phyloP scores from a whole-genome alignment of 2,888 invertebrate genomes.

The Parthenolecanium corni region DNA sequence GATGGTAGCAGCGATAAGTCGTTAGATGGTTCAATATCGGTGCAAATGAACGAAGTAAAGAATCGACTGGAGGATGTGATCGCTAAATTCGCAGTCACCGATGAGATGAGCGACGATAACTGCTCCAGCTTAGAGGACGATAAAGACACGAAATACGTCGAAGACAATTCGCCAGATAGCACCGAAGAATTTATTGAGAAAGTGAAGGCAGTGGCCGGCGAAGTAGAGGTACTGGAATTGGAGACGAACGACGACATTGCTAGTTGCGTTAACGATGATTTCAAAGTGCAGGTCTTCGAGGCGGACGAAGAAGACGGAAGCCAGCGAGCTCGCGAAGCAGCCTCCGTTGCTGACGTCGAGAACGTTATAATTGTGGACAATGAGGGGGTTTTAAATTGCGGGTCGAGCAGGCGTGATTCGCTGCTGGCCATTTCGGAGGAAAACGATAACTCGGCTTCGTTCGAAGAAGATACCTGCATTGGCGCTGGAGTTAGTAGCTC shows the following conservation, averaged over 20 bases:
- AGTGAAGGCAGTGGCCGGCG: neutral
- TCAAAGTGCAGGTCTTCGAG: neutral
- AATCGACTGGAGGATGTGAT: slow-evolving; percentile 33
- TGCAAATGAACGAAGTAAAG: slow-evolving; percentile 34
- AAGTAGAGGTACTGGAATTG: neutral
- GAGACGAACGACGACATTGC: neutral
- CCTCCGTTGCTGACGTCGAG: neutral
- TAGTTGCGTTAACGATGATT: neutral
- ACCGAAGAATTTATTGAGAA: too few relatives aligned
- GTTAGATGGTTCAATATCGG: slow-evolving; percentile 23
- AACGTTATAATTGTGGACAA: neutral
- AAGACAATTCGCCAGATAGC: slow-evolving; percentile 26
- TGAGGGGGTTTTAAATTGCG: neutral
- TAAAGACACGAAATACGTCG: slow-evolving; percentile 24
- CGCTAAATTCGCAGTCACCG: slow-evolving; percentile 18
- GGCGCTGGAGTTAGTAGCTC: neutral
- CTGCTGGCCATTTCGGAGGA: slow-evolving; percentile 10
- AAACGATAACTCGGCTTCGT: slow-evolving; percentile 7
- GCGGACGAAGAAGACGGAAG: neutral
- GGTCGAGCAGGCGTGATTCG: slow-evolving; percentile 5
- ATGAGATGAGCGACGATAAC: slow-evolving; percentile 12
- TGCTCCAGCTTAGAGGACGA: slow-evolving; percentile 17
- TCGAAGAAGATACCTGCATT: slow-evolving; percentile 13
- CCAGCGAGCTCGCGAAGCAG: too few relatives aligned
- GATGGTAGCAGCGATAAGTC: slow-evolving; percentile 31